phyloP scores from a whole-genome alignment of 2,797 vertebrate genomes.

The Alosa sapidissima region DNA sequence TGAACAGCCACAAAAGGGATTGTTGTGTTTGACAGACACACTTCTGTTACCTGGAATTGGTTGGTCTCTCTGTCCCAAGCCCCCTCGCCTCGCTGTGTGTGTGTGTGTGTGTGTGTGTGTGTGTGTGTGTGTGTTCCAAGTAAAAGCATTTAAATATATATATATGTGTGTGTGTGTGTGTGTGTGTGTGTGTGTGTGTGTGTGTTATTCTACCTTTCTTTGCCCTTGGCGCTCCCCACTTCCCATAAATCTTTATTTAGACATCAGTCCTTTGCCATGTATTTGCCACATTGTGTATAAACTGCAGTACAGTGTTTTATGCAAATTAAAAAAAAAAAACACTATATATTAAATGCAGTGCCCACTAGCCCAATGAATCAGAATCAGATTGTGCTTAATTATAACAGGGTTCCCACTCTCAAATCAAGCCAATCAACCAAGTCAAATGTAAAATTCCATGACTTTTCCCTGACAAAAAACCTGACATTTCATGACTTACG shows the following conservation, averaged over 20 bases:
- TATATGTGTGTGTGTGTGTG: neutral
- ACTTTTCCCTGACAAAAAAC: too few species aligned
- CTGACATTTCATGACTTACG: too few species aligned
- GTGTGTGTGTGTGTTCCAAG: neutral
- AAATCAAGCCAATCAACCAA: too few species aligned
- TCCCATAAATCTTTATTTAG: neutral
- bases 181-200: neutral
- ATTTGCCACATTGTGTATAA: too few species aligned
- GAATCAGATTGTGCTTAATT: too few species aligned
- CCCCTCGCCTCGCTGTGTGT: neutral
- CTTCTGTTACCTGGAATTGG: neutral
- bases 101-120: neutral
- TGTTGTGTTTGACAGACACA: too few species aligned
- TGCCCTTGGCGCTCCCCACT: neutral
- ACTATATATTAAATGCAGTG: too few species aligned
- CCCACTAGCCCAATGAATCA: too few species aligned
- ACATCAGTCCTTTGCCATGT: neutral
- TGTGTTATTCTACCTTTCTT: neutral
- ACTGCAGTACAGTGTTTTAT: too few species aligned
- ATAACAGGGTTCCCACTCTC: too few species aligned
- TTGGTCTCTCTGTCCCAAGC: neutral
- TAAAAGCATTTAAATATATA: neutral
- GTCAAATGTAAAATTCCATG: too few species aligned
- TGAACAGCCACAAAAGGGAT: neutral
- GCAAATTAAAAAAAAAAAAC: too few species aligned